Evolutionary conservation across 2,797 vertebrate species (phyloP), one percentile per base, ranked within the genome.

Genomic region (Sebastiscus tertius): DNA sequence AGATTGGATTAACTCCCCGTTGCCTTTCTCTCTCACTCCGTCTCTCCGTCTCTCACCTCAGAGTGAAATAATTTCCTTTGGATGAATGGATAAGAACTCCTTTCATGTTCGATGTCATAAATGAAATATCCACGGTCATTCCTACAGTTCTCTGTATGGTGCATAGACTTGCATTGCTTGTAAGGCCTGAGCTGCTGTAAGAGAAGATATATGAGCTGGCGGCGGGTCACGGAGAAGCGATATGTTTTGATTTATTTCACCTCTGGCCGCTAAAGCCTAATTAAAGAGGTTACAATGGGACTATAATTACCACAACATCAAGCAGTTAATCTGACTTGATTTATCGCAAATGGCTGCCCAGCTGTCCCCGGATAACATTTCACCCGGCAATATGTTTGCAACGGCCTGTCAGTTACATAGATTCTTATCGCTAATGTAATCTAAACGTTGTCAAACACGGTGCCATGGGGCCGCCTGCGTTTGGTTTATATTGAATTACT

Each of bases 281-380:
- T 93, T 89, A 86, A 85, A 84, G 86, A 87, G 79, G 89, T 88
- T 88, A 88, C 81, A 89, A 87, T 88, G 75, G 63, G 34, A 72
- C 67, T 75, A 69, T 88, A 91, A 91, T 91, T 80, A 89, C 82
- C 81, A 88, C 75, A 88, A 82, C 72, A 90, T 90, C 77, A 72
- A 87, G 69, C 71, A 52, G 71, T 82, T 92, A 85, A 90, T 93
- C 89, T 69, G 77, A 82, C 58, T 84, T 83, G 79, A 91, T 91
- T 89, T 18, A 87, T 89, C 72, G 66, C 73, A 88, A 87, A 88
- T 86, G 81, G 66, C 87, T 91, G 80, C 82, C 81, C 80, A 81
- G 75, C 72, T 84, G 86, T 90, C 87, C 77, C 84, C 33, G 65
- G 80, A 75, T 85, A 82, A 80, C 77, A 75, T 87, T 91, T 88